Evolutionary conservation across 2,113 vertebrate genomes (phyloP).

Genomic region (Tupaia tana): DNA sequence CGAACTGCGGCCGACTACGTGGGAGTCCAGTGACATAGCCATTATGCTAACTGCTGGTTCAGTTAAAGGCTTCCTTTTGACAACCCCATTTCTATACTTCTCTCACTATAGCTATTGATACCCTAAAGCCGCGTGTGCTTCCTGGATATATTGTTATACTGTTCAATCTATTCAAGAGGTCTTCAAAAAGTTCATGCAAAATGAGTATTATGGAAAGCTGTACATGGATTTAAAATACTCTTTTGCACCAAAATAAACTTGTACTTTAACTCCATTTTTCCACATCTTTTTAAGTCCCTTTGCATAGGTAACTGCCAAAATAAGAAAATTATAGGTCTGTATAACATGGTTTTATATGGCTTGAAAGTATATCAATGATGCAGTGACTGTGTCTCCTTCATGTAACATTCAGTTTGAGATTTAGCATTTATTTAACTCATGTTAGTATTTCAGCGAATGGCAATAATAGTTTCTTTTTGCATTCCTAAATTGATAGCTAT

Average conservation of each 20-base stretch:
- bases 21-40: too few relatives aligned
- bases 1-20: too few relatives aligned
- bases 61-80: neutral
- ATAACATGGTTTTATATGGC: neutral
- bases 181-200: too few relatives aligned
- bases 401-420: neutral
- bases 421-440: conserved; percentile 10
- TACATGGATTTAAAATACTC: too few relatives aligned
- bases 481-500: neutral
- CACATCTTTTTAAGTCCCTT: too few relatives aligned
- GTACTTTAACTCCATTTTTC: too few relatives aligned
- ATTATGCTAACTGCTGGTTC: too few relatives aligned
- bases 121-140: neutral
- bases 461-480: conserved; percentile 3
- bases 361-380: conserved; percentile 17
- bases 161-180: neutral
- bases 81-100: neutral
- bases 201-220: too few relatives aligned
- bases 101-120: neutral
- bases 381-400: neutral
- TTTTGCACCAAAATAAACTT: too few relatives aligned
- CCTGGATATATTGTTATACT: neutral
- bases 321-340: conserved; percentile 8
- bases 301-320: neutral
- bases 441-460: conserved; percentile 36